A percentile compares a stretch with the other conserved stretches of the same genome.
Evolutionary conservation across 2,797 vertebrate genomes (phyloP).

Genomic region (Danio choprae): DNA sequence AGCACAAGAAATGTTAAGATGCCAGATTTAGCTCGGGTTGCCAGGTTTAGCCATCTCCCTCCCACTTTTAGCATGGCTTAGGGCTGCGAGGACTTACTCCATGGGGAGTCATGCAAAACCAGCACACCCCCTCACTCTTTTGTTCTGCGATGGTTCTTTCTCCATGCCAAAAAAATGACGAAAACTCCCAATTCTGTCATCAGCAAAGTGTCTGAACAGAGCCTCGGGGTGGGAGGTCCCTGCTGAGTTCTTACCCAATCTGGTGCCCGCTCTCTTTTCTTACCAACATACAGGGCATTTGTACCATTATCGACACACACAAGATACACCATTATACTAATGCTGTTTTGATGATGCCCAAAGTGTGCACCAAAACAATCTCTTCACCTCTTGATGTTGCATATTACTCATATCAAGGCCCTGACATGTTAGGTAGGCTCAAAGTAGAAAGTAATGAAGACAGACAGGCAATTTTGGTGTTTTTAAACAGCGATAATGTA

Average conservation of each 20-base stretch:
- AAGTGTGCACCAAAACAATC: slow-evolving; percentile 44
- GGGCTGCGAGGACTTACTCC: slow-evolving; percentile 71
- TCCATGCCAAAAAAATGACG: slow-evolving; percentile 66
- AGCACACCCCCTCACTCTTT: slow-evolving; percentile 75
- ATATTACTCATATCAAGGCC: background rate
- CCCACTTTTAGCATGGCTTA: slow-evolving; percentile 67
- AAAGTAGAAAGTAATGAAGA: background rate
- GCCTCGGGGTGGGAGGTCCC: slow-evolving; percentile 77
- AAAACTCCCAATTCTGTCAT: slow-evolving; percentile 71
- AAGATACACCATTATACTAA: slow-evolving; percentile 41
- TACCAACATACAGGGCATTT: slow-evolving; percentile 58
- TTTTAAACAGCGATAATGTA: too few relatives aligned
- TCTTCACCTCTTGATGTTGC: slow-evolving; percentile 37
- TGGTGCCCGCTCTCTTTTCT: slow-evolving; percentile 65
- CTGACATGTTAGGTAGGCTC: background rate
- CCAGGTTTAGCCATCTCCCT: slow-evolving; percentile 79
- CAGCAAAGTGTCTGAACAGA: slow-evolving; percentile 70
- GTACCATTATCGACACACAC: slow-evolving; percentile 60
- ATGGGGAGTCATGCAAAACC: slow-evolving; percentile 66
- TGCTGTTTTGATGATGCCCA: slow-evolving; percentile 38
- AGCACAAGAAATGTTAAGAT: slow-evolving; percentile 69
- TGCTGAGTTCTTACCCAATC: slow-evolving; percentile 75
- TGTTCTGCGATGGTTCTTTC: slow-evolving; percentile 74
- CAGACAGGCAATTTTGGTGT: background rate
- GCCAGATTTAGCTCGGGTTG: slow-evolving; percentile 70